Base-by-base conservation (phyloP, 1,140 invertebrate genomes). In the Pollicipes pollicipes region DNA sequence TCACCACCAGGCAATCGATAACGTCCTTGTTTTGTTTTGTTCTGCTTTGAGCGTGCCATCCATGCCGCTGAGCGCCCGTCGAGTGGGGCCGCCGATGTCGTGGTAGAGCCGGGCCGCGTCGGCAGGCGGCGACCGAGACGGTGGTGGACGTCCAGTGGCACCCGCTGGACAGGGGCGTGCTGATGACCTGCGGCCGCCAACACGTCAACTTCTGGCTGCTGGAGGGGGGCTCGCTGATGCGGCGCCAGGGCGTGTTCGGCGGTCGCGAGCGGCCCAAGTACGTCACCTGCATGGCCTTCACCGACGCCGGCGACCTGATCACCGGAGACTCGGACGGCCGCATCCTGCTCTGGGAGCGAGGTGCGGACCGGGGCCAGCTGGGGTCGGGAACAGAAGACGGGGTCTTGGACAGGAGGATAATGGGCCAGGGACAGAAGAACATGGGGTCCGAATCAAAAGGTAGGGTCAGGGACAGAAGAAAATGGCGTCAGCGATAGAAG, bases 151-250 rank as follows among this genome's bases (percentile, higher is more conserved):
- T 86, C 24, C 93, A 96, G 78, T 97, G 93, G 82, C 92, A 96
- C 82, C 93, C 94, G 0, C 81, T 91, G 73, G 93, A 96, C 78
- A 85, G 88, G 73, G 90, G 90, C 80, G 85, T 86, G 71, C 90
- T 97, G 74, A 88, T 97, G 35, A 91, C 91, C 4, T 93, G 91
- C 77, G 94, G 94, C 0, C 95, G 95, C 80, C 86, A 86, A 70
- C 91, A 96, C 81, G 88, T 97, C 74, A 87, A 87, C 1, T 97
- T 96, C 81, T 97, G 93, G 93, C 89, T 87, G 0, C 81, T 94
- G 68, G 93, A 96, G 77, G 35, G 6, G 6, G 35, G 35, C 35
- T 35, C 35, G 6, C 82, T 97, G 28, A 90, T 89, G 81, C 95
- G 95, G 77, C 82, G 88, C 71, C 86, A 90, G 82, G 93, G 93